These are phyloP conservation scores for Eudemis profundana DNA, from an alignment of 2,888 invertebrate species.

Conservation along the genomic window DNA sequence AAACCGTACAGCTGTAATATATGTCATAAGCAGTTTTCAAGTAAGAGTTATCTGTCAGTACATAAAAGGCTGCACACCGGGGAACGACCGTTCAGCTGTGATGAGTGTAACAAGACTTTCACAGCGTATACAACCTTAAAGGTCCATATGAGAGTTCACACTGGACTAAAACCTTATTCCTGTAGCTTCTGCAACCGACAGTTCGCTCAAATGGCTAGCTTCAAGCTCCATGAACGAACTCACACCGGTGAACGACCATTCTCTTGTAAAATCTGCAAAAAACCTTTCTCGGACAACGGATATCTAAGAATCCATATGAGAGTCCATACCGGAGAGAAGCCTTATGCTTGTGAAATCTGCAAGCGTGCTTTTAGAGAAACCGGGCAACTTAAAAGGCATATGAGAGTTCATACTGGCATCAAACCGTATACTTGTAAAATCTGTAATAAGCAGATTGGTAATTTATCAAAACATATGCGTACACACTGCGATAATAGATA, in stretches of 20 bases:
- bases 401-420: constrained; percentile 70
- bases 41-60: constrained; percentile 74
- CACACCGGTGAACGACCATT: constrained; percentile 75
- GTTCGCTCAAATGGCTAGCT: constrained; percentile 78
- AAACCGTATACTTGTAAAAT: constrained; percentile 76
- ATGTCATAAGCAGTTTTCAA: constrained; percentile 74
- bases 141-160: constrained; percentile 77
- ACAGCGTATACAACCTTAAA: constrained; percentile 76
- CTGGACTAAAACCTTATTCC: constrained; percentile 72
- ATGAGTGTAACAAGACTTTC: constrained; percentile 74
- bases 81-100: constrained; percentile 70
- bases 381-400: constrained; percentile 72
- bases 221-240: constrained; percentile 72
- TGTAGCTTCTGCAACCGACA: constrained; percentile 71
- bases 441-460: constrained; percentile 77
- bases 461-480: constrained; percentile 74
- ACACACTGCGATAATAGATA: constrained; percentile 67
- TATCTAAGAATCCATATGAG: constrained; percentile 78
- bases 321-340: constrained; percentile 74
- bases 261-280: constrained; percentile 71
- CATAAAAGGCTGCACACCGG: constrained; percentile 77
- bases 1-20: constrained; percentile 70
- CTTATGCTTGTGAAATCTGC: constrained; percentile 70
- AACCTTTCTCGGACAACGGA: constrained; percentile 76
- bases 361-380: constrained; percentile 72